A percentile compares a stretch with the other conserved stretches of the same genome.
Evolutionary conservation across 1,140 invertebrate species (phyloP).

Genomic region (Elymnias hypermnestra): DNA sequence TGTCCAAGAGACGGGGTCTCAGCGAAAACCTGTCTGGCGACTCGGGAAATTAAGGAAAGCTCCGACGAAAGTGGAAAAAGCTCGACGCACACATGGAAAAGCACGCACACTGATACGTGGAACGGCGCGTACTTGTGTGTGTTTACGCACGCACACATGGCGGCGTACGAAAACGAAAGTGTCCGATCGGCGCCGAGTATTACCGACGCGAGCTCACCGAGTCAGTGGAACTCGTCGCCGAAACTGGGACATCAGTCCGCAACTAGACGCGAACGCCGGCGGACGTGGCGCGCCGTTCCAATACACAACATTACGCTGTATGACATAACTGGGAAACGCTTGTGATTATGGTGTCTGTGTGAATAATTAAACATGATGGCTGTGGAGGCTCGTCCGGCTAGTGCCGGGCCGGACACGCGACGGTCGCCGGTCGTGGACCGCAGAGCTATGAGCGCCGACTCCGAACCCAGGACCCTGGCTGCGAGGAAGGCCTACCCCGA

Average conservation of each 20-base stretch:
- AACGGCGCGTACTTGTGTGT: constrained; percentile 28
- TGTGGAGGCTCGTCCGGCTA: constrained; percentile 59
- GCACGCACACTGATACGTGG: constrained; percentile 42
- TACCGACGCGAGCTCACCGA: constrained; percentile 67
- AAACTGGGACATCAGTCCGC: constrained; percentile 71
- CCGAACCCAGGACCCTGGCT: constrained; percentile 61
- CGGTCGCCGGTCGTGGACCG: constrained; percentile 43
- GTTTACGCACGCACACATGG: constrained; percentile 36
- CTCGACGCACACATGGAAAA: constrained; percentile 35
- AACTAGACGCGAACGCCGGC: constrained; percentile 56
- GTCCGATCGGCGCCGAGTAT: constrained; percentile 59
- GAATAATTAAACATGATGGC: constrained; percentile 62
- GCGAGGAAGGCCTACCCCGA: constrained; percentile 73
- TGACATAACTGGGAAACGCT: constrained; percentile 63
- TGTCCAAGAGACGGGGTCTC: no score
- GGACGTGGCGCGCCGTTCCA: constrained; percentile 51
- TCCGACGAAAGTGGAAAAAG: constrained; percentile 69
- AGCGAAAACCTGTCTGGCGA: constrained; percentile 59
- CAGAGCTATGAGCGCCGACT: constrained; percentile 47
- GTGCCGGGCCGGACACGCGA: constrained; percentile 46
- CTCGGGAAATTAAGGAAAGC: constrained; percentile 70
- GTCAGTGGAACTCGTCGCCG: constrained; percentile 72
- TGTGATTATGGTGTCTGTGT: constrained; percentile 62
- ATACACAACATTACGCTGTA: constrained; percentile 53
- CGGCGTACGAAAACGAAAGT: constrained; percentile 70